Evolutionary conservation across 2,113 vertebrate genomes (phyloP), one percentile per base, ranked within the genome.

Genomic region (Nannospalax galili): DNA sequence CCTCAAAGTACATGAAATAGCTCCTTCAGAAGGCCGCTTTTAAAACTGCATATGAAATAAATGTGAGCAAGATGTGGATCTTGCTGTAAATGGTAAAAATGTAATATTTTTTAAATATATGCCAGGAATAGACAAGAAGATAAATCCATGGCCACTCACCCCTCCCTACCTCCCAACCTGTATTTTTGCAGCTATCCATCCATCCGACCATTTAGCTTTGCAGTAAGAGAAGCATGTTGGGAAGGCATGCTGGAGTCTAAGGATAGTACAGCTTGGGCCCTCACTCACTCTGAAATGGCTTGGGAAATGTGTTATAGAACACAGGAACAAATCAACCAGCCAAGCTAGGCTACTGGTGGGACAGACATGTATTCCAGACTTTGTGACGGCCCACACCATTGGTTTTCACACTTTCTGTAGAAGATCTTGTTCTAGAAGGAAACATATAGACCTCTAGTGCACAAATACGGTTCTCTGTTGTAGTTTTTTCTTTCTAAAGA

Each of bases 81-180:
- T 16, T 69, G 15, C 3, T 22, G 7, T 78, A 52, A 28, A 0
- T 58, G 35, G 52, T 60, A 81, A 78, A 93, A 91, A 89, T 58
- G 40, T 45, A 92, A 69, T 87, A 81, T 92, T 62, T 75, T 14
- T 52, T 89, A 95, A 92, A 72, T 67, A 75, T 3, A 67, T 32
- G 9, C 16, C 40, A 90, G 24, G 17, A 96, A 79, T 6, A 67
- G 52, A 58, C n/a, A 78, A 64, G 67, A 69, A 84, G 80, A 7
- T 80, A 69, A 78, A 32, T 65, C 7, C 12, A 20, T 22, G 10
- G 5, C 20, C 20, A n/a, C 1, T 2, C 14, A 22, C 79, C 45
- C 19, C 42, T 65, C 65, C 40, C 5, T 15, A 5, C 30, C 8
- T 58, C 58, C 22, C 10, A 30, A 30, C 26, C 45, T 81, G 24